phyloP scores from a whole-genome alignment of 2,888 invertebrate genomes.

The Eilema depressum region DNA sequence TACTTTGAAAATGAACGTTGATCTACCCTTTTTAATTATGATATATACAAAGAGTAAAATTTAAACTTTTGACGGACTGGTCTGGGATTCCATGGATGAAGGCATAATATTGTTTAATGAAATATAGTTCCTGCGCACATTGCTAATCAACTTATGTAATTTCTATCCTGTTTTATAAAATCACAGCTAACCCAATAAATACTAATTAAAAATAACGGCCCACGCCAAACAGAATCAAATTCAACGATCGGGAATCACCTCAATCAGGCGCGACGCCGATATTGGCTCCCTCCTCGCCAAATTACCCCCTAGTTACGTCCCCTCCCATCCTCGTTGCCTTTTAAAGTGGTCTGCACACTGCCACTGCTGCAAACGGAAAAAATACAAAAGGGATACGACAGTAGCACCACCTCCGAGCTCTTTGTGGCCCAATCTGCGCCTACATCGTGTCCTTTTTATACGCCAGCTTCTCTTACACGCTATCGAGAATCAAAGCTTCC shows the following conservation, averaged over 20 bases:
- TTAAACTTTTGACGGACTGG: constrained; percentile 14
- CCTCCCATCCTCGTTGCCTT: constrained; percentile 81
- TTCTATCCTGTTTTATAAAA: constrained; percentile 11
- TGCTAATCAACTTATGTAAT: not conserved
- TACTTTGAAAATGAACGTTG: constrained; percentile 37
- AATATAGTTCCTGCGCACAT: not conserved
- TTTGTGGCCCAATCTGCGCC: constrained; percentile 86
- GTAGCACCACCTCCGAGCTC: constrained; percentile 84
- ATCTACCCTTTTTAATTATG: constrained; percentile 35
- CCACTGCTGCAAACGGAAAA: constrained; percentile 85
- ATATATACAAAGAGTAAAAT: constrained; percentile 29
- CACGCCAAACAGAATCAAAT: constrained; percentile 77
- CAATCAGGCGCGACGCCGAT: constrained; percentile 85
- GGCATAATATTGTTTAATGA: not conserved
- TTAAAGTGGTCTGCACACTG: constrained; percentile 87
- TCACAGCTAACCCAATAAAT: constrained; percentile 50
- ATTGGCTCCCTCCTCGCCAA: constrained; percentile 85
- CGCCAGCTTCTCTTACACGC: constrained; percentile 81
- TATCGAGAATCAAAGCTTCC: constrained; percentile 84
- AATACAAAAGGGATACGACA: constrained; percentile 81
- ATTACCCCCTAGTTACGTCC: constrained; percentile 86
- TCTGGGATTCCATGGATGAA: not conserved
- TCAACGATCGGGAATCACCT: constrained; percentile 81
- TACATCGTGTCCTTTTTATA: constrained; percentile 83
- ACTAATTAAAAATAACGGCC: constrained; percentile 71